These are phyloP conservation scores for Smithornis capensis DNA, from an alignment of 2,113 vertebrate genomes.

Conservation along the genomic window DNA sequence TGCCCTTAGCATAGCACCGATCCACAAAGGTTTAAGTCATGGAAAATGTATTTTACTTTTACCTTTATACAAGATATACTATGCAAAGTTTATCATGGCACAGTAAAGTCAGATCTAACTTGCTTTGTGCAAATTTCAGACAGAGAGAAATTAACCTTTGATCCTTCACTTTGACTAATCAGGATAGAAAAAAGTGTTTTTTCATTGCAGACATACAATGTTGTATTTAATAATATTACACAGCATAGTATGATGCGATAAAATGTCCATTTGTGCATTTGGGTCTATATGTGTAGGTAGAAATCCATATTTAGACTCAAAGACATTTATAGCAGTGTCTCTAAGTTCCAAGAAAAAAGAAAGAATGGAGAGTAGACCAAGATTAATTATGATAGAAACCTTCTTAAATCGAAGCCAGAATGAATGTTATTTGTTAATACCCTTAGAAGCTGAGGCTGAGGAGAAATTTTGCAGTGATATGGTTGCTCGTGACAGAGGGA, in stretches of 20 bases:
- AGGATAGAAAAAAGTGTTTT: conserved; percentile 53
- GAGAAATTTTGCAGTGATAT: not conserved
- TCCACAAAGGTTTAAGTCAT: conserved; percentile 76
- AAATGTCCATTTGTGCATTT: conserved; percentile 10
- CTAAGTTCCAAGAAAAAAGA: not conserved
- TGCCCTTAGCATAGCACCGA: conserved; percentile 62
- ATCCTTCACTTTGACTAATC: conserved; percentile 55
- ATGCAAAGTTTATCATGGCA: conserved; percentile 66
- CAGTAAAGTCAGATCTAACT: conserved; percentile 67
- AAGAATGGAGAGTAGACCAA: not conserved
- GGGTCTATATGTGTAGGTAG: not conserved
- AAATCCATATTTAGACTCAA: not conserved
- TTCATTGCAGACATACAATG: not conserved
- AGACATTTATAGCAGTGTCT: not conserved
- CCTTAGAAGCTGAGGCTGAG: not conserved
- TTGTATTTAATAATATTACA: not conserved
- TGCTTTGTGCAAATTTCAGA: conserved; percentile 44
- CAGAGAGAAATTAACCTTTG: conserved; percentile 47
- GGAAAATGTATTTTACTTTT: conserved; percentile 76
- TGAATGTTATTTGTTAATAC: not conserved
- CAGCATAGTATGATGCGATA: not conserved
- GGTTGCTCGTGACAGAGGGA: not conserved
- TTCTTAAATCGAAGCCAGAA: not conserved
- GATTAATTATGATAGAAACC: not conserved
- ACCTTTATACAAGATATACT: conserved; percentile 71